Base-by-base conservation (phyloP, 1,140 invertebrate species). In the Heliconius hewitsoni region DNA sequence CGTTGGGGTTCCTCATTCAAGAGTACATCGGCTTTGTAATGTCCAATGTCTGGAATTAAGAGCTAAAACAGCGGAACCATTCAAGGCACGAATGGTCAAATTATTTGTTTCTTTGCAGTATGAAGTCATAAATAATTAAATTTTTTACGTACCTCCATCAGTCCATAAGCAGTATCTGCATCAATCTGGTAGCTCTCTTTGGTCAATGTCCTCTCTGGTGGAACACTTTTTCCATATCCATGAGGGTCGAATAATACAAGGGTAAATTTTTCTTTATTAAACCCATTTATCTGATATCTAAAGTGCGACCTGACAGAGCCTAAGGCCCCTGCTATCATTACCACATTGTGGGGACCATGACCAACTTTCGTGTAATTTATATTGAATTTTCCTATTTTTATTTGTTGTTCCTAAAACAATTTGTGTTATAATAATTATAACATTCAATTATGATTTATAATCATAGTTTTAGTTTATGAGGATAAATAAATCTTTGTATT, bases 171-270 rank as follows among this genome's bases (percentile, higher is more conserved):
- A 76, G 34, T 60, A 70, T 96, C 90, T 18, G 98, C 97, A 95
- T 98, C 98, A 81, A 95, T 95, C 52, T 93, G 60, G 80, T 96
- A 97, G 89, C 97, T 98, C 81, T 97, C 95, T 9, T 94, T 81
- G 0, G 95, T 93, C 88, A 97, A 98, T n/a, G 96, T 93, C 81
- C 97, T 95, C n/a, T 96, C 91, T 4, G 97, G 97, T 9, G 98
- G 98, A 81, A 96, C 95, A 82, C 97, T 98, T 75, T 96, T 96
- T 16, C 98, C 98, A 95, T 98, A 98, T 1, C 98, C 98, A 3
- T 97, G 97, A 2, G 98, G 97, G 94, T 98, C 98, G 97, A 97
- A 98, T 0, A 96, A 96, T 27, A 98, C 95, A 9, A 98, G 84
- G 3, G 96, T 97, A 78, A 98, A 96, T 81, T 97, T 96, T 0